These are phyloP conservation scores for Achroia grisella DNA, from an alignment of 1,140 invertebrate species.

Conservation along the genomic window DNA sequence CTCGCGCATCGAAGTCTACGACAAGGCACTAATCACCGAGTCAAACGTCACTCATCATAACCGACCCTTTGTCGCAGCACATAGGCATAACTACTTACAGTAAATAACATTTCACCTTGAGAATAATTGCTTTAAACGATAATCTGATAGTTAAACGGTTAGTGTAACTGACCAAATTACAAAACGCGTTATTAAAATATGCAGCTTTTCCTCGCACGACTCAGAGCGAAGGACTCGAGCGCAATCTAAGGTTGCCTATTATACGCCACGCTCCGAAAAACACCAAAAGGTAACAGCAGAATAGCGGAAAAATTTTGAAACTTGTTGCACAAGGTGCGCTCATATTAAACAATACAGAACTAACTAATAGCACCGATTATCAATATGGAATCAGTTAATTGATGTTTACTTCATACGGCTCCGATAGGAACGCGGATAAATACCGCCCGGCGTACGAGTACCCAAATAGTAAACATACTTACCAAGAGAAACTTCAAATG, in stretches of 20 bases:
- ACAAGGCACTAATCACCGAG: slow-evolving; percentile 7
- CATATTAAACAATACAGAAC: slow-evolving; percentile 67
- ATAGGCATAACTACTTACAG: not conserved
- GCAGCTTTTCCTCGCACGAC: slow-evolving; percentile 56
- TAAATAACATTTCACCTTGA: slow-evolving; percentile 24
- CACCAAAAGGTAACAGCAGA: slow-evolving; percentile 62
- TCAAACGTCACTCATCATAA: slow-evolving; percentile 18
- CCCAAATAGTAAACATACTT: not conserved
- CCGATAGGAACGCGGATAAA: slow-evolving; percentile 11
- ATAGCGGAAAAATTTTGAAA: slow-evolving; percentile 69
- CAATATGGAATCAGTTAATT: slow-evolving; percentile 61
- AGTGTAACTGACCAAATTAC: slow-evolving; percentile 33
- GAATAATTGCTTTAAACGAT: slow-evolving; percentile 22
- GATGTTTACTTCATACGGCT: slow-evolving; percentile 47
- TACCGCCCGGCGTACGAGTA: slow-evolving; percentile 12
- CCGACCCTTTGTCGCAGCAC: slow-evolving; percentile 8
- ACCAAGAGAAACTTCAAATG: not conserved
- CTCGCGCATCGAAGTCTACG: slow-evolving; percentile 14
- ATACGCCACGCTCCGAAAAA: slow-evolving; percentile 71
- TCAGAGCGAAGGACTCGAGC: slow-evolving; percentile 59
- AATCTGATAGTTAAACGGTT: slow-evolving; percentile 26
- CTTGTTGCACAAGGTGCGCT: slow-evolving; percentile 55
- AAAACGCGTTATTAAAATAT: slow-evolving; percentile 54
- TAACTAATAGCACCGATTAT: slow-evolving; percentile 61
- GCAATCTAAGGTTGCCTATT: slow-evolving; percentile 70